Percentiles rank a stretch among this genome's conserved stretches.
These are phyloP conservation scores for Peromyscus polionotus DNA, from an alignment of 2,113 vertebrate genomes.

Conservation along the genomic window DNA sequence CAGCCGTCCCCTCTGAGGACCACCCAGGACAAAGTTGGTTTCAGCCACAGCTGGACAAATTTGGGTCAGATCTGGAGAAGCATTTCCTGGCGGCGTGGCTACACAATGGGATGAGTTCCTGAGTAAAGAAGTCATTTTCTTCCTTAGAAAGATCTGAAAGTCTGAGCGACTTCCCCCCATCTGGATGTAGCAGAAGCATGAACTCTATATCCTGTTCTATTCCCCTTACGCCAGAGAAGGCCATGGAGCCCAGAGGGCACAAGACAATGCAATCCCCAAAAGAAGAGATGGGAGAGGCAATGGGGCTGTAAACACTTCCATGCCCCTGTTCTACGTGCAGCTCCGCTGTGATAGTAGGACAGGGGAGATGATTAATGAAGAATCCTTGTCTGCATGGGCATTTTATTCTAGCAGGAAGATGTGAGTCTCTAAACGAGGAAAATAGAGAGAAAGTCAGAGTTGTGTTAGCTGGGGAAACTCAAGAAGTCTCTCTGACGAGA, in stretches of 20 bases:
- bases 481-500: no score
- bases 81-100: constrained; percentile 54
- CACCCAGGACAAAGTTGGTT: constrained; percentile 59
- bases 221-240: neutral
- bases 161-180: neutral
- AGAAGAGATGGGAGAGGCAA: neutral
- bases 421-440: neutral
- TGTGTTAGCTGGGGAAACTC: neutral
- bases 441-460: neutral
- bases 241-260: neutral
- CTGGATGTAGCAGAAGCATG: neutral
- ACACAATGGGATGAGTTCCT: constrained; percentile 44
- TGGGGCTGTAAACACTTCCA: neutral
- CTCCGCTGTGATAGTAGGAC: accelerated
- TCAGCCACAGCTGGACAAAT: constrained; percentile 61
- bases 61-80: constrained; percentile 60
- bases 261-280: no score
- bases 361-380: no score
- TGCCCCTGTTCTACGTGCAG: accelerated
- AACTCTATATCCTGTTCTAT: no score
- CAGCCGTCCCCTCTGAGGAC: constrained; percentile 22
- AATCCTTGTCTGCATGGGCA: neutral
- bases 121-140: constrained; percentile 35
- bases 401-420: neutral
- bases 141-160: neutral